A percentile compares a stretch with the other conserved stretches of the same genome.
Conservation (phyloP, 2,113 vertebrate genomes). For the Saguinus midas region DNA sequence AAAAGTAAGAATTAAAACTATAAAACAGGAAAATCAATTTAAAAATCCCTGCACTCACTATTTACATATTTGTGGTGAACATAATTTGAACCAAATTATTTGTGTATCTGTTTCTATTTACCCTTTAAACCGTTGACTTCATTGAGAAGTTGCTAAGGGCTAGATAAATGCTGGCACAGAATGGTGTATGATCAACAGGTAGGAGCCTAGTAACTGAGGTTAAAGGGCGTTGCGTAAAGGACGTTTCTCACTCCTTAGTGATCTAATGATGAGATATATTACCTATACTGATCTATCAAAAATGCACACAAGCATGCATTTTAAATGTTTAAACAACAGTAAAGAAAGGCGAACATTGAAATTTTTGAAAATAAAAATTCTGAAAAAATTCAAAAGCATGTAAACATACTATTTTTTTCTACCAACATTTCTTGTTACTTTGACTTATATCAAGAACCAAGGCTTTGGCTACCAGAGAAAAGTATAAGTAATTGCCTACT, state of each 20-base stretch:
- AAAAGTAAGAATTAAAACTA: neutral
- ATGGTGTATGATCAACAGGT: neutral
- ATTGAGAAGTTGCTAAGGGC: neutral
- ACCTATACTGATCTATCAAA: neutral
- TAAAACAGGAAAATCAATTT: neutral
- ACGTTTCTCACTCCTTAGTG: neutral
- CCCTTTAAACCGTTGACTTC: neutral
- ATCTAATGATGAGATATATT: neutral
- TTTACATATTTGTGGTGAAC: neutral
- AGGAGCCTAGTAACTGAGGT: neutral
- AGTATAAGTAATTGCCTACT: neutral
- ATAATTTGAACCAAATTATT: conserved; percentile 7
- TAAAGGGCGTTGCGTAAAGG: neutral
- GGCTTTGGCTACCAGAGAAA: neutral
- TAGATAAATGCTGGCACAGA: neutral
- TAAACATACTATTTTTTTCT: neutral
- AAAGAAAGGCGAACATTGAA: neutral
- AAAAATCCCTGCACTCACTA: neutral
- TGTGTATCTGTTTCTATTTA: neutral
- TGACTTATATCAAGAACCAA: neutral
- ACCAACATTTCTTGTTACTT: neutral
- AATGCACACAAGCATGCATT: neutral
- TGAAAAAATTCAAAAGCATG: neutral
- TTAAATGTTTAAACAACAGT: neutral
- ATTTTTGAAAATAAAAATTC: neutral